These are phyloP conservation scores for Xylocopa sonorina DNA, from an alignment of 1,140 invertebrate genomes.

Conservation along the genomic window DNA sequence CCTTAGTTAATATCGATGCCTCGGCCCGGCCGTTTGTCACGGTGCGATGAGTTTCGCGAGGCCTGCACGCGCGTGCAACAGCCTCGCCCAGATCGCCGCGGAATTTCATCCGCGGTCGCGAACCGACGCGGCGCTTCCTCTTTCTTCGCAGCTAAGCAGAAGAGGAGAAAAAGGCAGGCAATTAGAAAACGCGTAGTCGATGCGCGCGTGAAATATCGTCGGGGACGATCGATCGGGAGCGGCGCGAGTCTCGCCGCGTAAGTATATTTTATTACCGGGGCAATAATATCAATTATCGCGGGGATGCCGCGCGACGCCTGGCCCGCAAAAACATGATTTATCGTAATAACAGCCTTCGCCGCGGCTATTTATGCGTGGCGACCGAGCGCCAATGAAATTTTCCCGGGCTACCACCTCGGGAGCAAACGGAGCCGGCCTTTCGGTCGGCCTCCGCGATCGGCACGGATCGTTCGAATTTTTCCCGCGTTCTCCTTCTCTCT, in stretches of 20 bases:
- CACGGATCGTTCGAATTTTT: constrained; percentile 26
- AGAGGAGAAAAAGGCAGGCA: not conserved
- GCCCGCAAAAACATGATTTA: constrained; percentile 27
- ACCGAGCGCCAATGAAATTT: constrained; percentile 4
- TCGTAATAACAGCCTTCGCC: constrained; percentile 35
- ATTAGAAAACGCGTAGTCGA: constrained; percentile 2
- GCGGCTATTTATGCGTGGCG: constrained; percentile 11
- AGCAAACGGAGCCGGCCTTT: not conserved
- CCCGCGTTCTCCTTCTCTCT: constrained; percentile 15
- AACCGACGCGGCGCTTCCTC: too few relatives aligned
- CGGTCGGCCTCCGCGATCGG: not conserved
- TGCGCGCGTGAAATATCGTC: not conserved
- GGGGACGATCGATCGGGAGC: not conserved
- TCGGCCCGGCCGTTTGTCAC: constrained; percentile 35
- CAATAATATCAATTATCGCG: constrained; percentile 40
- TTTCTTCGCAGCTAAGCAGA: not conserved
- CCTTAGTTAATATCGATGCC: constrained; percentile 35
- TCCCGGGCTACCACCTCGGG: not conserved
- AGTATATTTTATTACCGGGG: constrained; percentile 28
- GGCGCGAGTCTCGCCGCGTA: constrained; percentile 7
- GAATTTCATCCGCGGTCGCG: constrained; percentile 33
- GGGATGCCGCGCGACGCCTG: constrained; percentile 1
- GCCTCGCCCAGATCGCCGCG: constrained; percentile 49
- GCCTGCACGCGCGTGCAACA: constrained; percentile 9
- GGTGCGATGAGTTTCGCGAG: constrained; percentile 50